Conservation (phyloP, 2,888 invertebrate species). For the Conus canariensis region DNA sequence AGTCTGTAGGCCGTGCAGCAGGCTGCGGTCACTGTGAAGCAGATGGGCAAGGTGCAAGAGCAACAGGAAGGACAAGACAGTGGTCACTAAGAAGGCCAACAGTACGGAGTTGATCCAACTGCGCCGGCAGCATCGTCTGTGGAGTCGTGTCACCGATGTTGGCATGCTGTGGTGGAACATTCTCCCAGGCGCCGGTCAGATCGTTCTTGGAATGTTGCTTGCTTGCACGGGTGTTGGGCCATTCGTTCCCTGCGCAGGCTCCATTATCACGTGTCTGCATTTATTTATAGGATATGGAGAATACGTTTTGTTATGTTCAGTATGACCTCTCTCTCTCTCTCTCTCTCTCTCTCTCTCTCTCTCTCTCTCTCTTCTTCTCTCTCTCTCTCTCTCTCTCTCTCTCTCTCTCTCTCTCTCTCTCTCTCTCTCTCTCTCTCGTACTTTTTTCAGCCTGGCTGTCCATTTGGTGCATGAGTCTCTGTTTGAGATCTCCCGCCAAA, state of each 20-base stretch:
- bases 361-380: no score
- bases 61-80: neutral
- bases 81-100: neutral
- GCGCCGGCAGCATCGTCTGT: neutral
- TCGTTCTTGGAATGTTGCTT: neutral
- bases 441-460: no score
- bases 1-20: neutral
- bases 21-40: neutral
- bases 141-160: neutral
- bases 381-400: no score
- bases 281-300: neutral
- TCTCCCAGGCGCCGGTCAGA: neutral
- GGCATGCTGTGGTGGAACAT: neutral
- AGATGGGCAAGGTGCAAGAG: neutral
- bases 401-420: no score
- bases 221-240: neutral
- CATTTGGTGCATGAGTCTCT: no score
- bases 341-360: no score
- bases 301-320: neutral
- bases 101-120: neutral
- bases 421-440: no score
- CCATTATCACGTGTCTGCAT: neutral
- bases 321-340: neutral
- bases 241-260: neutral
- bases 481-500: no score